These are phyloP conservation scores for Urophycis tenuis DNA, from an alignment of 2,797 vertebrate genomes.

Conservation along the genomic window DNA sequence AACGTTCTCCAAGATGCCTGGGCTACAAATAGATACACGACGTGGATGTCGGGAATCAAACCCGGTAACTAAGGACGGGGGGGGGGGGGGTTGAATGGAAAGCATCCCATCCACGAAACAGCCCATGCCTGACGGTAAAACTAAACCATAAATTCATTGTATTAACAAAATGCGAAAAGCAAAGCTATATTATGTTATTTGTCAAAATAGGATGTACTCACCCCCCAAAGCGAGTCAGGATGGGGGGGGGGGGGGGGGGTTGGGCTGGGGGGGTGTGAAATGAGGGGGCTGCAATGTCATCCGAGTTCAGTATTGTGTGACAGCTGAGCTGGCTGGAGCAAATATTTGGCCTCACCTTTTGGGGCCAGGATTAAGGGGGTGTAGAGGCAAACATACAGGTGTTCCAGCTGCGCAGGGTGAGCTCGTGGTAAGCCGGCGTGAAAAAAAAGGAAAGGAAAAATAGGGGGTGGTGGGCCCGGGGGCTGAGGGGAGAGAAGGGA, in stretches of 20 bases:
- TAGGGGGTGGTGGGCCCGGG: too few relatives aligned
- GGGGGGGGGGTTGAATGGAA: background rate
- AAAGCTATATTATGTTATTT: background rate
- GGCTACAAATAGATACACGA: background rate
- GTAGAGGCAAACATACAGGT: conserved; percentile 61
- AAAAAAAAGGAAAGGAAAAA: background rate
- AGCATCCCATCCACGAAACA: background rate
- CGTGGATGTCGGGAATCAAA: background rate
- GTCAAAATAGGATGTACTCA: background rate
- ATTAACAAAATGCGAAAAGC: too few relatives aligned
- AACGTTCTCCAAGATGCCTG: background rate
- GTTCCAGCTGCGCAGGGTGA: conserved; percentile 57
- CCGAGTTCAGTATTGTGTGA: conserved; percentile 4
- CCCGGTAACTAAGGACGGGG: background rate
- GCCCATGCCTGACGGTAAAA: too few relatives aligned
- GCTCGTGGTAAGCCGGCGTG: conserved; percentile 60
- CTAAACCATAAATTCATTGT: too few relatives aligned
- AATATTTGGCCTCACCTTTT: conserved; percentile 60
- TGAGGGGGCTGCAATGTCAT: conserved; percentile 11
- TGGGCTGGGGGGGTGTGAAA: background rate
- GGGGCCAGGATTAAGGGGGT: conserved; percentile 60
- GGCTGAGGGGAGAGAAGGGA: too few relatives aligned
- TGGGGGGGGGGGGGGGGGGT: background rate
- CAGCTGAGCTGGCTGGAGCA: background rate
- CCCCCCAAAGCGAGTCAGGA: background rate